A percentile compares a stretch with the other conserved stretches of the same genome.
Conservation (phyloP, 1,140 invertebrate genomes). For the Luehdorfia chinensis region DNA sequence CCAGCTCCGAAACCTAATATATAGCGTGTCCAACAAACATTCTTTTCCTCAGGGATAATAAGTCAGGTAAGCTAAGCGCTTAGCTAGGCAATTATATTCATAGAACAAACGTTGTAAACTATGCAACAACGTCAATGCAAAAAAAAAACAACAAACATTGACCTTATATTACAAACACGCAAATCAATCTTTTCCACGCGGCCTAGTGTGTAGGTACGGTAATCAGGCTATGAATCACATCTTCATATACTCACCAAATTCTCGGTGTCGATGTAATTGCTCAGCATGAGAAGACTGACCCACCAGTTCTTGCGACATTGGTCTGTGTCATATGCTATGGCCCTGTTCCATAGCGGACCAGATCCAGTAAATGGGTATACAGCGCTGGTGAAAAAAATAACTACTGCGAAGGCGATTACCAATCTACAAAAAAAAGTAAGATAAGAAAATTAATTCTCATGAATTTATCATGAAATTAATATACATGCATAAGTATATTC, state of each 20-base stretch:
- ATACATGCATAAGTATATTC: no score
- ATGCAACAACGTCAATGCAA: no score
- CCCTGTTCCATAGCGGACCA: conserved; percentile 54
- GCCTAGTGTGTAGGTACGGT: not conserved
- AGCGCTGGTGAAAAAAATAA: conserved; percentile 47
- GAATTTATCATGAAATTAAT: no score
- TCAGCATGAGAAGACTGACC: conserved; percentile 81
- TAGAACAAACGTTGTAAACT: no score
- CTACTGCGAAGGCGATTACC: conserved; percentile 38
- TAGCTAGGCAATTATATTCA: no score
- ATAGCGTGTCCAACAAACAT: no score
- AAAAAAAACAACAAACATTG: no score
- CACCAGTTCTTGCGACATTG: conserved; percentile 82
- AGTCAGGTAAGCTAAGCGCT: no score
- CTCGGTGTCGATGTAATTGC: conserved; percentile 72
- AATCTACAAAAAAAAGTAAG: conserved; percentile 36
- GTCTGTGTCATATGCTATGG: conserved; percentile 52
- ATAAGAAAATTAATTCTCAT: not conserved
- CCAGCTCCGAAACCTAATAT: no score
- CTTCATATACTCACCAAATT: conserved; percentile 43
- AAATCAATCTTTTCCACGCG: not conserved
- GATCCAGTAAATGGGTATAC: conserved; percentile 47
- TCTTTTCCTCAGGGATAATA: no score
- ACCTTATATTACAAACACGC: not conserved
- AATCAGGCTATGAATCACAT: not conserved